phyloP scores from a whole-genome alignment of 2,113 vertebrate genomes.

The Columbina picui region DNA sequence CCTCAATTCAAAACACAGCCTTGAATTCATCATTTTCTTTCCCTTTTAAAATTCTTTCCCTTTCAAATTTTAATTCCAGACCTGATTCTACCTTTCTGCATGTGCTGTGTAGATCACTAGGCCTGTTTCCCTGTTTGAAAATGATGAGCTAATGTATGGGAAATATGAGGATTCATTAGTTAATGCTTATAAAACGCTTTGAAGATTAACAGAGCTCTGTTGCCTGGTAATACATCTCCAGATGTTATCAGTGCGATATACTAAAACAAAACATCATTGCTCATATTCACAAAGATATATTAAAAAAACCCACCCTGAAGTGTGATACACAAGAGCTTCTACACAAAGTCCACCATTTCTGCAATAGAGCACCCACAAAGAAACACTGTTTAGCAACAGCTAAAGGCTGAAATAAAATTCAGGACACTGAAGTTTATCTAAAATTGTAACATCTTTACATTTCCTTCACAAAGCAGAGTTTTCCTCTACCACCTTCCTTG shows the following conservation, averaged over 20 bases:
- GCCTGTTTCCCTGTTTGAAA: neutral
- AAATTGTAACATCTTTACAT: neutral
- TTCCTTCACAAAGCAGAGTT: neutral
- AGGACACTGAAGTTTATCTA: neutral
- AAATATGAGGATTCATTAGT: neutral
- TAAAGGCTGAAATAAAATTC: neutral
- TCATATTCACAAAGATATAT: neutral
- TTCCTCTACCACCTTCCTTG: neutral
- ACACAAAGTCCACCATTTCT: neutral
- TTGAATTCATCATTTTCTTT: neutral
- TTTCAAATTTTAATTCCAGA: neutral
- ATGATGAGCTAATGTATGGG: neutral
- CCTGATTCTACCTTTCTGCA: neutral
- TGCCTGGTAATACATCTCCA: slow-evolving; percentile 5
- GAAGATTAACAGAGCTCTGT: slow-evolving; percentile 8
- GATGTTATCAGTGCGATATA: slow-evolving; percentile 1
- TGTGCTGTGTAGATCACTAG: neutral
- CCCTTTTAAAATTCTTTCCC: neutral
- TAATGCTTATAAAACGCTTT: neutral
- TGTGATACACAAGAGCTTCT: neutral
- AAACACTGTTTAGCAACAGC: neutral
- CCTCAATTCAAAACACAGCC: neutral
- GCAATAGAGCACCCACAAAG: neutral
- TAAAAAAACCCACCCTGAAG: neutral
- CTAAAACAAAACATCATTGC: neutral